These are phyloP conservation scores for Ganaspis sp. DNA, from an alignment of 1,140 invertebrate genomes.

Conservation along the genomic window DNA sequence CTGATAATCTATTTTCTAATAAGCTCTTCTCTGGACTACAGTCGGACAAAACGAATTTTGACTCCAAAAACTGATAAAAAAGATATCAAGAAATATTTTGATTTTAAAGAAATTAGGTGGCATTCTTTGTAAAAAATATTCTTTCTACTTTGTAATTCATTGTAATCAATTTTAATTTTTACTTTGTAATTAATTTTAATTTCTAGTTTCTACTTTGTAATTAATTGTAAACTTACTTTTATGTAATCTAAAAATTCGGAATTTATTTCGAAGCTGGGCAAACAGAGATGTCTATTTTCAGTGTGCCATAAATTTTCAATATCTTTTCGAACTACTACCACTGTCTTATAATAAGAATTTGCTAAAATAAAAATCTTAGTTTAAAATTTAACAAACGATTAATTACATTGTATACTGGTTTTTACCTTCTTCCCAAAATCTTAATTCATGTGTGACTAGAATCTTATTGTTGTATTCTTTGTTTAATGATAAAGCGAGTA, in stretches of 20 bases:
- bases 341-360: not conserved
- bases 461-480: conserved; percentile 80
- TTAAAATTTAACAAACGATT: not conserved
- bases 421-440: conserved; percentile 62
- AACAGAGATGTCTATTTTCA: not conserved
- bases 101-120: no score
- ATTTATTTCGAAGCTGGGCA: not conserved
- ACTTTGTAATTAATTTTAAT: no score
- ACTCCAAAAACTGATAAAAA: conserved; percentile 82
- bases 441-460: conserved; percentile 83
- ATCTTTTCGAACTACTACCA: not conserved
- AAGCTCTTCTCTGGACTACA: conserved; percentile 82
- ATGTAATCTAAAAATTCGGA: not conserved
- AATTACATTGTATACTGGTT: not conserved
- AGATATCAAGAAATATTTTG: conserved; percentile 35
- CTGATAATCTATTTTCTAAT: conserved; percentile 83
- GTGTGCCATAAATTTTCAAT: conserved; percentile 14
- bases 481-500: conserved; percentile 80
- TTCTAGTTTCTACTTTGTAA: no score
- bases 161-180: no score
- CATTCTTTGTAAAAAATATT: no score
- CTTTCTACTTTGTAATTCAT: no score
- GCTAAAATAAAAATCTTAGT: no score
- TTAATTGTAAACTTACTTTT: conserved; percentile 27
- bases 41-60: conserved; percentile 80